Base-by-base conservation (phyloP, 2,113 vertebrate genomes). In the Pyrgilauda ruficollis region DNA sequence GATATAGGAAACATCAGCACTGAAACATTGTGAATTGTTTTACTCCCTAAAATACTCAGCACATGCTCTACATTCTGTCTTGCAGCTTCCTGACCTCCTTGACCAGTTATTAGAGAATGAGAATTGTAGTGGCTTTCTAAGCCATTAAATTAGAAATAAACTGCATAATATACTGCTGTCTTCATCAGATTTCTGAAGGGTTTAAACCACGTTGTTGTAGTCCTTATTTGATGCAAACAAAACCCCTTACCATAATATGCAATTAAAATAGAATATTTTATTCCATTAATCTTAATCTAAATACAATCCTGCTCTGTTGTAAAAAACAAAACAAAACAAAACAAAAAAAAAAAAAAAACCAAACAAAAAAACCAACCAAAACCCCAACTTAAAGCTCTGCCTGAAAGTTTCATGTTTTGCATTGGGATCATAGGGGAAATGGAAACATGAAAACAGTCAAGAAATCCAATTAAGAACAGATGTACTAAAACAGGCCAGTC, bases 171-270 rank as follows among this genome's bases (percentile, higher is more conserved):
- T 44, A 69, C 17, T 74, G 49, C 46, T 90, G 30, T 67, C 84
- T 85, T 87, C 55, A 90, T 77, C 67, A 89, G 59, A 67, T 85
- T 95, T 69, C 50, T 83, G 63, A 18, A 90, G 72, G 30, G 61
- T 69, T 93, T 83, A 77, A 73, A 55, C 26, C 2, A 19, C 31
- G 31, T 39, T 85, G 50, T 86, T 86, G 46, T 39, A 43, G 46
- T n/a, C 30, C 30, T 94, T 89, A 73, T 76, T 84, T 78, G 74
- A 84, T 50, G 55, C 43, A 87, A 95, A 93, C 49, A 87, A 92
- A 95, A 35, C 4, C 0, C 17, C 24, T 66, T 43, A 76, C 16
- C 26, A 53, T 55, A 80, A 80, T 3, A 74, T 47, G 30, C 63
- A 95, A 67, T 91, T 94, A 83, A 95, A 94, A 75, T 30, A n/a